Percentiles rank a stretch among this genome's conserved stretches.
phyloP scores from a whole-genome alignment of 2,888 invertebrate genomes.

The Drosophila fungiperda region DNA sequence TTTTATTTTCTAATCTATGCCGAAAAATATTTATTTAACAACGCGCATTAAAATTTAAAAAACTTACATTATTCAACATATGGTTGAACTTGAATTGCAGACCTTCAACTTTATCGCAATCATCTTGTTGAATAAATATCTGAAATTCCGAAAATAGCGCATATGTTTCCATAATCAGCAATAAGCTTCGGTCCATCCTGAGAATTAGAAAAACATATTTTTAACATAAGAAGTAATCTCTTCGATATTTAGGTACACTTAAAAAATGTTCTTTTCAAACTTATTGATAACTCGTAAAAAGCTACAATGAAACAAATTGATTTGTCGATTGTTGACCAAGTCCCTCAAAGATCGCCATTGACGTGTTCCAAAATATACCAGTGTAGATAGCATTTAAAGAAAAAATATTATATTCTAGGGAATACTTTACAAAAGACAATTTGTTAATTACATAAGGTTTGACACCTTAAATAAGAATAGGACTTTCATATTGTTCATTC shows the following conservation, averaged over 20 bases:
- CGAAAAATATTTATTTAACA: not conserved
- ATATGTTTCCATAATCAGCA: slow-evolving; percentile 92
- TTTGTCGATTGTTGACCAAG: too few relatives aligned
- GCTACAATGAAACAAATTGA: too few relatives aligned
- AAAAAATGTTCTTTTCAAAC: too few relatives aligned
- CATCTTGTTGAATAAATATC: slow-evolving; percentile 90
- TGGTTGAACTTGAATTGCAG: slow-evolving; percentile 91
- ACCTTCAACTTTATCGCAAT: slow-evolving; percentile 91
- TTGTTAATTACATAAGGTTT: too few relatives aligned
- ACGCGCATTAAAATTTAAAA: not conserved
- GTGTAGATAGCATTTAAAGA: too few relatives aligned
- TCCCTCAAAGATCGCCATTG: too few relatives aligned
- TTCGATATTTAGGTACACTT: not conserved
- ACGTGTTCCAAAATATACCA: too few relatives aligned
- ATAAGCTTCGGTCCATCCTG: slow-evolving; percentile 90
- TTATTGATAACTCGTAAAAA: too few relatives aligned
- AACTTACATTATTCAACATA: slow-evolving; percentile 89
- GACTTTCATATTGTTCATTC: too few relatives aligned
- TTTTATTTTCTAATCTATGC: not conserved
- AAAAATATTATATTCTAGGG: too few relatives aligned
- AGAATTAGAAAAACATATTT: slow-evolving; percentile 56
- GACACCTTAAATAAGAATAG: too few relatives aligned
- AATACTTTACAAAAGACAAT: too few relatives aligned
- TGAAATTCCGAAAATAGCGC: slow-evolving; percentile 88
- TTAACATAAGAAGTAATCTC: not conserved